A percentile compares a stretch with the other conserved stretches of the same genome.
phyloP scores from a whole-genome alignment of 2,113 vertebrate genomes.

The Hippocampus barbouri region DNA sequence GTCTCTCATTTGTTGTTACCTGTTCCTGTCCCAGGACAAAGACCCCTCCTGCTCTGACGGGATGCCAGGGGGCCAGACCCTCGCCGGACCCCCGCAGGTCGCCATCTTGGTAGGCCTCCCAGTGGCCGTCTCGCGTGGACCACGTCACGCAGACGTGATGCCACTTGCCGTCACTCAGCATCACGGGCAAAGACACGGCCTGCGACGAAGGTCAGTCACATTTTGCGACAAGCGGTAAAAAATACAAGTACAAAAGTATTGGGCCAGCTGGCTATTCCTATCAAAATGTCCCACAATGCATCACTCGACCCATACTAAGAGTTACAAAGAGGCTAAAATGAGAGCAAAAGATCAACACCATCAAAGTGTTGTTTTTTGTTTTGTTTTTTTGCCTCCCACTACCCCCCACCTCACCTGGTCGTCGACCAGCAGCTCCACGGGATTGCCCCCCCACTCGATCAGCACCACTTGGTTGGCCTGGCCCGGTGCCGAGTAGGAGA shows the following conservation, averaged over 20 bases:
- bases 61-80: constrained; percentile 78
- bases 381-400: too few species aligned
- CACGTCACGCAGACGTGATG: constrained; percentile 80
- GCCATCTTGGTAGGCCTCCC: constrained; percentile 80
- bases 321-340: too few species aligned
- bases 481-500: constrained; percentile 75
- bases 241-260: neutral
- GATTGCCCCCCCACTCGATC: constrained; percentile 77
- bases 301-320: too few species aligned
- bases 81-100: constrained; percentile 73
- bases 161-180: constrained; percentile 77
- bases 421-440: constrained; percentile 74
- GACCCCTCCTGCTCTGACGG: constrained; percentile 78
- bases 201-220: constrained; percentile 25
- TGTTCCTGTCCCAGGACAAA: constrained; percentile 82
- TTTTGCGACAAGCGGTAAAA: neutral
- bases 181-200: constrained; percentile 72
- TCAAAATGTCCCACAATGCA: too few species aligned
- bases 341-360: too few species aligned
- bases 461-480: constrained; percentile 78
- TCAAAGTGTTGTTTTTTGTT: too few species aligned
- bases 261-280: neutral
- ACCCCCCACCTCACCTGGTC: constrained; percentile 64
- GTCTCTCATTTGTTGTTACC: constrained; percentile 51
- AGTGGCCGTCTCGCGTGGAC: constrained; percentile 76